phyloP scores from a whole-genome alignment of 2,888 invertebrate species.

The Philhelius pedissequus region DNA sequence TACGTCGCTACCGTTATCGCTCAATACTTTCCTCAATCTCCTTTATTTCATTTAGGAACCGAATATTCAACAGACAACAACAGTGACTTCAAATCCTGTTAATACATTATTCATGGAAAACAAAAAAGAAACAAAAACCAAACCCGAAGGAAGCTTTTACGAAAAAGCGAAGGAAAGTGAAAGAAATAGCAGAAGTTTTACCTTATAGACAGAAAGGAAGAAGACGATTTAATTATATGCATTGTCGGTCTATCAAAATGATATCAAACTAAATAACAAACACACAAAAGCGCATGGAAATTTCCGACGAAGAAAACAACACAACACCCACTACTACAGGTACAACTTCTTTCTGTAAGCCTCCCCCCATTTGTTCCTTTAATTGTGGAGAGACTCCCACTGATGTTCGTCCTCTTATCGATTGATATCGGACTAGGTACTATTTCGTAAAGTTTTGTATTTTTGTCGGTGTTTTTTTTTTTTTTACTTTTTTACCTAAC shows the following conservation, averaged over 20 bases:
- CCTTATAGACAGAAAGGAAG: slow-evolving; percentile 8
- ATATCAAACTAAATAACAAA: slow-evolving; percentile 63
- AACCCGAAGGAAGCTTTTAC: not conserved
- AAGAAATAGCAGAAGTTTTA: not conserved
- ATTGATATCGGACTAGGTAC: slow-evolving; percentile 8
- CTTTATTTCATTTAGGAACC: not conserved
- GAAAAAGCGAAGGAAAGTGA: not conserved
- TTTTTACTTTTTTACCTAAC: not conserved
- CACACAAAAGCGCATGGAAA: slow-evolving; percentile 55
- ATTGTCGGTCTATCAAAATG: slow-evolving; percentile 66
- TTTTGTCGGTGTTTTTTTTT: no score
- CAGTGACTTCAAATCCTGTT: slow-evolving; percentile 35
- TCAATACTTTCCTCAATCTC: not conserved
- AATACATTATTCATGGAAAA: slow-evolving; percentile 58
- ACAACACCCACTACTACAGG: not conserved
- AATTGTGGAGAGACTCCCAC: not conserved
- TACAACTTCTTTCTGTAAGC: not conserved
- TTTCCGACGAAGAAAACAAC: slow-evolving; percentile 27
- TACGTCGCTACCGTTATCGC: slow-evolving; percentile 1
- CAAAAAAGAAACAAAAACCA: not conserved
- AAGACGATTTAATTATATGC: slow-evolving; percentile 52
- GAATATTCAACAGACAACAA: slow-evolving; percentile 12
- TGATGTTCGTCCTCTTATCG: not conserved
- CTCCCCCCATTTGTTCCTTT: not conserved
- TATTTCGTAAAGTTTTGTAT: not conserved